Evolutionary conservation across 2,113 vertebrate species (phyloP).

Genomic region (Laticauda colubrina): DNA sequence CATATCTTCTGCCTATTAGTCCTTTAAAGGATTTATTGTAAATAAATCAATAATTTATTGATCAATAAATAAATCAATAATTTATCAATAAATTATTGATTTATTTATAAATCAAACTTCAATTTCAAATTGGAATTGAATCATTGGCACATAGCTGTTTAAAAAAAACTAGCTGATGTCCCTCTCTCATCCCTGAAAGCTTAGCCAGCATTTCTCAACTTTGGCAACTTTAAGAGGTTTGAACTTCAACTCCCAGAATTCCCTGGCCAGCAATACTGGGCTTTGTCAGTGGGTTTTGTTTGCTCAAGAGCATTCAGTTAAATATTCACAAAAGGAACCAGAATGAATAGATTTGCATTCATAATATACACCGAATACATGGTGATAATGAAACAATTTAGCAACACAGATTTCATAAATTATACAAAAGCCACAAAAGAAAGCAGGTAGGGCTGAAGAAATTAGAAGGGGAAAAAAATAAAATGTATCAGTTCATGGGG

Average conservation of each 20-base stretch:
- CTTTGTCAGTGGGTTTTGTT: neutral
- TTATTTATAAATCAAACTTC: neutral
- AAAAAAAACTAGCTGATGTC: neutral
- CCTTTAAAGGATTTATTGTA: neutral
- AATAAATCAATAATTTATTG: constrained; percentile 1
- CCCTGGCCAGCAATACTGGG: neutral
- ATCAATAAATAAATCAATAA: too few relatives aligned
- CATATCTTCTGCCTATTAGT: neutral
- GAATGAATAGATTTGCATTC: neutral
- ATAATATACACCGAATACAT: neutral
- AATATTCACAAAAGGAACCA: neutral
- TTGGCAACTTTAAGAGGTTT: neutral
- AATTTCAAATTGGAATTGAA: constrained; percentile 14
- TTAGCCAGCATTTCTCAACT: neutral
- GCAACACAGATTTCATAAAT: neutral
- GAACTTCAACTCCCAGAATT: neutral
- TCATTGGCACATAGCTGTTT: neutral
- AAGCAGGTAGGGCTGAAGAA: constrained; percentile 22
- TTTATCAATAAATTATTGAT: too few relatives aligned
- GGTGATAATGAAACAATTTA: constrained; percentile 22
- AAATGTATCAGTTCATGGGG: neutral
- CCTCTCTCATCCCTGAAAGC: neutral
- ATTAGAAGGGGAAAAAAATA: constrained; percentile 12
- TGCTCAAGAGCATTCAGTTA: constrained; percentile 7
- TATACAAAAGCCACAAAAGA: neutral